Evolutionary conservation across 2,113 vertebrate species (phyloP), one percentile per base, ranked within the genome.

Genomic region (Phyllostomus discolor): DNA sequence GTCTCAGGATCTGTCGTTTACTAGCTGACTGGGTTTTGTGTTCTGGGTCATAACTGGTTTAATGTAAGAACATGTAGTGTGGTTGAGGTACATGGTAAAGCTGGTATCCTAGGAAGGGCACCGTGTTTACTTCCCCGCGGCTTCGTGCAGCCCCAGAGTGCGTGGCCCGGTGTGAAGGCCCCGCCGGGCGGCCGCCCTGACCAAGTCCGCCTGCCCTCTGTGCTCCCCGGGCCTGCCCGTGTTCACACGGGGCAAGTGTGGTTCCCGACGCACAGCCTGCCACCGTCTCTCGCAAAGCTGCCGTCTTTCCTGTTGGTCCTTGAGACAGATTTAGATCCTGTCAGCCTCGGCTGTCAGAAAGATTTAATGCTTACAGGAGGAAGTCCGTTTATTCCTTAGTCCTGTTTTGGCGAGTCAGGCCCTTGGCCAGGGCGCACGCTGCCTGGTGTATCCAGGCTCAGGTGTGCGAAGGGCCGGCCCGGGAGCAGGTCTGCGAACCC

Each of bases 191-290:
- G 41, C 24, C 5, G 41, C 67, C 26, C 15, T 16, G 14, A 4
- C 52, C 1, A 0, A 10, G 8, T 66, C 81, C 22, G 0, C 41
- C 33, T n/a, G 33, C 22, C 33, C 15, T 46, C 79, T 10, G 7
- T 24, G 57, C 50, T 17, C 22, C 69, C 5, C 28, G 33, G 62
- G 20, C 38, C 20, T 10, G 66, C 2, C 0, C 3, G 15, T 4
- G 0, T 11, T 43, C 22, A 0, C 24, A 2, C 1, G 0, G 46
- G 57, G 48, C 17, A 0, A 16, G 48, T 0, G 5, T 1, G 0
- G 6, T 4, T 3, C 46, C 84, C 17, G 48, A 2, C 0, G 15
- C 9, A 1, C 24, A 1, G 33, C 0, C 1, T 16, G 22, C 10
- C 0, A 1, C 6, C 16, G n/a, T 24, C 70, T 41, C 50, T 28